Base-by-base conservation (phyloP, 2,113 vertebrate species). In the Dascyllus trimaculatus region DNA sequence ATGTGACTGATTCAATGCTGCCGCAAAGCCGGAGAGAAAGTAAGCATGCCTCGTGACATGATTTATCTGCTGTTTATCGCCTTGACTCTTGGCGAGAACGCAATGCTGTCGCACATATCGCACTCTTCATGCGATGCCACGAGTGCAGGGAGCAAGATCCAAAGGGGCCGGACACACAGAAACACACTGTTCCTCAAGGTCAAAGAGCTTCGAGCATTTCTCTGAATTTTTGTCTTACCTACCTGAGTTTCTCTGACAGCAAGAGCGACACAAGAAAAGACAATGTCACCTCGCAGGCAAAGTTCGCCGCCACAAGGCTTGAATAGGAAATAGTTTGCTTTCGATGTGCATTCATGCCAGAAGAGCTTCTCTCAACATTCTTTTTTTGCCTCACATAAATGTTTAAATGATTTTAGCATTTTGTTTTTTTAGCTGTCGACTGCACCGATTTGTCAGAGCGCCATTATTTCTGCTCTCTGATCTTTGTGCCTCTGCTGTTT, bases 41-140 rank as follows among this genome's bases (percentile, higher is more conserved):
- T 17, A 3, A 60, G 35, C 25, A 18, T 68, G 59, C 32, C 43
- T 9, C 2, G 35, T 62, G 75, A 76, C 78, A 21, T 45, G 54
- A 76, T 86, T 72, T 63, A 77, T 71, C 25, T 81, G 21, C 61
- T 32, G 26, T 62, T 75, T 40, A 57, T 73, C 64, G 74, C 53
- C 59, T 75, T 49, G 71, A 70, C 53, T 68, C 54, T 56, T 26
- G 32, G 65, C 49, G 82, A 81, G 58, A 59, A 22, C 0, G 5
- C n/a, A 19, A 11, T 1, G 13, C 59, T 32, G n/a, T 21, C 5
- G 17, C 3, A 13, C 6, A 24, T 53, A 17, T 46, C 65, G 6
- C 2, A 5, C 4, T 4, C 26, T 22, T 11, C 45, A 68, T 21
- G 46, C 19, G 57, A 64, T 35, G 22, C 56, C 71, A 26, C 17